Base-by-base conservation (phyloP, 2,797 vertebrate genomes). In the Enteromius unitaeniatus region DNA sequence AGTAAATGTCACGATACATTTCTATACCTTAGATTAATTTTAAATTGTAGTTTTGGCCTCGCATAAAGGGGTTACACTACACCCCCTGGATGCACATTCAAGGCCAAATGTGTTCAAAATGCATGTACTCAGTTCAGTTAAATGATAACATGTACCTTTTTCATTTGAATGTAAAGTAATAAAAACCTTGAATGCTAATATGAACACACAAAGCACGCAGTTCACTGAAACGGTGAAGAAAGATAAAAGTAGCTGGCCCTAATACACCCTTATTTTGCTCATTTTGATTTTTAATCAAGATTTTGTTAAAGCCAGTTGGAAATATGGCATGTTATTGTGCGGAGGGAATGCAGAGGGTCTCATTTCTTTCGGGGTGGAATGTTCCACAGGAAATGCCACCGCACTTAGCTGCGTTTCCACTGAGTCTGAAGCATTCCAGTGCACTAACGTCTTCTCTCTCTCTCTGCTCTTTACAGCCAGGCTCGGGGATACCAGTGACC, bases 401-500 rank as follows among this genome's bases (percentile, higher is more conserved):
- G 84, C 89, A 90, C 88, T 91, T 85, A 91, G 87, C 83, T 7
- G 72, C 72, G 42, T 87, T 88, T 91, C 86, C 89, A 84, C 74
- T 75, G 89, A 89, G 87, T 83, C 79, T 58, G 31, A 26, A 73
- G 34, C 68, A 64, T 67, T 84, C 62, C 84, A 69, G 40, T 17
- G 28, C 53, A n/a, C 37, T 86, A 42, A 87, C 51, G 69, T 83
- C 80, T 40, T 78, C 42, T 84, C 73, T 75, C 73, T 75, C 55
- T 81, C 67, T 82, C 69, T 79, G 34, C 69, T 75, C 55, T 89
- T 81, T 86, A 68, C 91, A 95, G 94, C 94, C 85, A 95, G 93
- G 89, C 89, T 94, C 55, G 94, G 94, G 86, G 95, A 95, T 92
- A 95, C 93, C 13, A 88, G 87, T 0, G 95, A 95, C 77, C 93